Base-by-base conservation (phyloP, 2,113 vertebrate species). In the Hemichromis elongatus region DNA sequence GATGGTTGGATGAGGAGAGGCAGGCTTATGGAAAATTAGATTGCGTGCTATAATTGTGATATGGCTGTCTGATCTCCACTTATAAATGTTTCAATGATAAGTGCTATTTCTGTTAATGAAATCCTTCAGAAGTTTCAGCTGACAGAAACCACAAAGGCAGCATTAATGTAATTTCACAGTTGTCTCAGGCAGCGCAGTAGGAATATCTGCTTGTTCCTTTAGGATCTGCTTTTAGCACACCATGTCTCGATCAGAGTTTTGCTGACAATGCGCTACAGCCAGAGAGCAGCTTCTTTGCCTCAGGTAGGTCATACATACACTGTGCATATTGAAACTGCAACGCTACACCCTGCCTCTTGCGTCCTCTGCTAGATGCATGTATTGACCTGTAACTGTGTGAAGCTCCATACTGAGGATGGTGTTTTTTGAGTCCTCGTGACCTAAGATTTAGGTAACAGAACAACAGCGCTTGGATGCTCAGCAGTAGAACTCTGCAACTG, bases 261-360 rank as follows among this genome's bases (percentile, higher is more conserved):
- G 92, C 93, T 93, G 92, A 95, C 91, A 24, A 68, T 85, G 91
- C 79, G 88, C 35, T 52, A 6, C 77, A 81, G 83, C 80, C 88
- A 80, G 55, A 88, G 45, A 87, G 55, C 87, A 61, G 89, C 93
- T 50, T 66, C 82, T 86, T 77, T 75, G 19, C 86, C 83, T 79
- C 87, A 93, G 93, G 89, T 94, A 80, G 68, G 82, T 54, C 77
- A 55, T 79, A 59, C 82, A 79, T 80, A 54, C 55, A 81, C 30
- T 80, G 80, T 61, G 82, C 35, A 82, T 78, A 47, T 70, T 9
- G 9, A 57, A 52, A 53, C 81, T 82, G 86, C 82, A 84, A 33
- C 6, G 5, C 83, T 68, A 50, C 84, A 40, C 80, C 3, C 63
- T 18, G 24, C 77, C 53, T 24, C 26, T 75, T 28, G 28, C 73